phyloP scores from a whole-genome alignment of 1,140 invertebrate species.

The Drosophila melanica region DNA sequence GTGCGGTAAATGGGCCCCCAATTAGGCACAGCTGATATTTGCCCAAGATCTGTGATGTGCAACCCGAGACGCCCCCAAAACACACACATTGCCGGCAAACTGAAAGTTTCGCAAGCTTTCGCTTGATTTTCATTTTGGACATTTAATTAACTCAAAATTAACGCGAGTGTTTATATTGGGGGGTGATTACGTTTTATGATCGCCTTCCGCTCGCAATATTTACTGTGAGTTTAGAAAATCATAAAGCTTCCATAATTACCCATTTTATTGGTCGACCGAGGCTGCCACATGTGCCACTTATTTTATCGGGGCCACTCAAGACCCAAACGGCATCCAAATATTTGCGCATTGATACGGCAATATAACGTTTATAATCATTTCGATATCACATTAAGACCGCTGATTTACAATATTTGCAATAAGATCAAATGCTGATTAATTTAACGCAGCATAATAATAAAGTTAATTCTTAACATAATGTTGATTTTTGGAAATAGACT shows the following conservation, averaged over 20 bases:
- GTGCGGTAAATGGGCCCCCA: constrained; percentile 36
- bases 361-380: constrained; percentile 1
- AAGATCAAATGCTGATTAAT: not conserved
- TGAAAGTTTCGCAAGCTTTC: constrained; percentile 42
- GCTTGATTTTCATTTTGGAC: constrained; percentile 56
- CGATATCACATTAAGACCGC: not conserved
- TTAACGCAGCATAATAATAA: not conserved
- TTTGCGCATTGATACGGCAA: constrained; percentile 35
- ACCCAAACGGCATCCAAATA: constrained; percentile 28
- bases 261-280: constrained; percentile 32
- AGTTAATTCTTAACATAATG: no score
- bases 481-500: no score
- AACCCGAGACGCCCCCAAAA: constrained; percentile 30
- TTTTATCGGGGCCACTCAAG: constrained; percentile 20
- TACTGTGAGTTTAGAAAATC: constrained; percentile 65
- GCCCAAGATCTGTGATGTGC: constrained; percentile 55
- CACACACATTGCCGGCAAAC: not conserved
- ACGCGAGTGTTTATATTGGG: constrained; percentile 60
- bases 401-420: constrained; percentile 12
- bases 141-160: constrained; percentile 73
- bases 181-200: constrained; percentile 68
- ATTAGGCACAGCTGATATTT: constrained; percentile 71
- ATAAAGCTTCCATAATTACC: constrained; percentile 67
- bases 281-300: constrained; percentile 22
- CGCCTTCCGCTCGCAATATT: constrained; percentile 76